These are phyloP conservation scores for Nomada lathburiana DNA, from an alignment of 2,888 invertebrate genomes.

Conservation along the genomic window DNA sequence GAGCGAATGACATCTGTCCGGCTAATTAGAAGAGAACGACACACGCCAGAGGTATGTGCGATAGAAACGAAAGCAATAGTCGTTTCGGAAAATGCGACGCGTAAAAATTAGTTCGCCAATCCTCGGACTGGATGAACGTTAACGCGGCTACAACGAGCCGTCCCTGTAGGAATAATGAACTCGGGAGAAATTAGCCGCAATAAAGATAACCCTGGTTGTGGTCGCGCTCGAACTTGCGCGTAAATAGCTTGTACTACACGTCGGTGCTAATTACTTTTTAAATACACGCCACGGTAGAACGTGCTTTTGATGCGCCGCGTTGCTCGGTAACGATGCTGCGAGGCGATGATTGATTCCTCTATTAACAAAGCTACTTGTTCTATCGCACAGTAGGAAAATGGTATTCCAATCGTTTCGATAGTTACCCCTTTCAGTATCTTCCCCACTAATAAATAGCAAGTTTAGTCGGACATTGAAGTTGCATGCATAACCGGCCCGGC, in stretches of 20 bases:
- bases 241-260: conserved; percentile 36
- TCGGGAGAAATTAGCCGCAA: conserved; percentile 40
- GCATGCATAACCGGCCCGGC: no score
- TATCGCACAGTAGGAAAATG: no score
- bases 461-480: no score
- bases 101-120: conserved; percentile 33
- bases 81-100: neutral
- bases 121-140: neutral
- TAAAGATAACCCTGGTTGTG: conserved; percentile 36
- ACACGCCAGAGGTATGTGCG: neutral
- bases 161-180: conserved; percentile 31
- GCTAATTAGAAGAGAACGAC: conserved; percentile 24
- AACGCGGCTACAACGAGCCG: conserved; percentile 18
- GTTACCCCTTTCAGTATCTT: no score
- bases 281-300: conserved; percentile 29
- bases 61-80: neutral
- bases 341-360: neutral
- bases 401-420: no score
- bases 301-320: neutral
- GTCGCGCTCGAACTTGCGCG: conserved; percentile 36
- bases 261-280: conserved; percentile 35
- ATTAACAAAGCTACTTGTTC: neutral
- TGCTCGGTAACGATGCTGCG: neutral
- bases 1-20: conserved; percentile 38
- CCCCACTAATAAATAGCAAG: no score